Evolutionary conservation across 2,113 vertebrate genomes (phyloP), one percentile per base, ranked within the genome.

Genomic region (Nothocercus nigrocapillus): DNA sequence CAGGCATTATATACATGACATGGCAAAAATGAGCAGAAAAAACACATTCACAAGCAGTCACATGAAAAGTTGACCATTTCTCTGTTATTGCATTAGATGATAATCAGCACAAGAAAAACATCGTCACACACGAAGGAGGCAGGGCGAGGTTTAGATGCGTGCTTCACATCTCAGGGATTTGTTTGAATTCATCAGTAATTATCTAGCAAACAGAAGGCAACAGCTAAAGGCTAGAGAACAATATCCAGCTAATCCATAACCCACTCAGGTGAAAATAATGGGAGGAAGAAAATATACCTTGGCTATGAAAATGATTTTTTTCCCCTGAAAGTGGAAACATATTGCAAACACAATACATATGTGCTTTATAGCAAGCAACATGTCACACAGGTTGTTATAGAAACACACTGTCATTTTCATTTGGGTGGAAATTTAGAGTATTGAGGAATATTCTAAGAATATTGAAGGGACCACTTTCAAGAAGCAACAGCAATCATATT

Each of bases 91-190:
- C 36, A 56, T 83, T 77, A 80, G 59, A 77, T 83, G 94, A 88
- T 70, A 58, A 93, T 82, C 77, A 81, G 82, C 81, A 36, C 54
- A 58, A 72, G 78, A 78, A 94, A 91, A 72, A 34, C 78, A 91
- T 25, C 63, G 36, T 67, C 70, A 67, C 58, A 72, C 32, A 38
- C 2, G 49, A 75, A 92, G 54, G 32, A 73, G 27, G 38, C 62
- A 62, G 9, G 53, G 67, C 27, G 69, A 51, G 2, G 1, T 45
- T 92, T 82, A 30, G 6, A 79, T 58, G 27, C 80, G 21, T 85
- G 15, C 72, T 69, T 95, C 49, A 86, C 74, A 59, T n/a, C 68
- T 89, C 78, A 47, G 28, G 22, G 19, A 25, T 20, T 36, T 79
- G 53, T 38, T 51, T 36, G 20, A 80, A 83, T 69, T 36, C 24